Evolutionary conservation across 1,140 invertebrate species (phyloP).

Genomic region (Drosophila rhopaloa): DNA sequence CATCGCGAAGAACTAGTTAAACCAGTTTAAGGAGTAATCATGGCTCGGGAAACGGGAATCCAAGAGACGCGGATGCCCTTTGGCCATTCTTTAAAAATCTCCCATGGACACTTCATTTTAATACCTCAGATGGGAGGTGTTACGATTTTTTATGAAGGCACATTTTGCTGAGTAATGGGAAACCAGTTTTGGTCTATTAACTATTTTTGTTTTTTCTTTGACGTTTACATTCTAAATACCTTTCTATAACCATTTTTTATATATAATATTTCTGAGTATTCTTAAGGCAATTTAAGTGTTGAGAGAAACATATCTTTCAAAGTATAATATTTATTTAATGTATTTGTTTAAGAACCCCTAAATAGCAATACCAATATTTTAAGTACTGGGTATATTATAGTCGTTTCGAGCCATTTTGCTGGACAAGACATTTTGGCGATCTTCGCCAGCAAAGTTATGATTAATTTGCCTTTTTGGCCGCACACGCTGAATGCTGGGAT

Average conservation of each 20-base stretch:
- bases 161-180: neutral
- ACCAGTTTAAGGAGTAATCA: conserved; percentile 43
- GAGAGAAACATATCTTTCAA: no score
- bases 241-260: no score
- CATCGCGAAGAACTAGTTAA: conserved; percentile 46
- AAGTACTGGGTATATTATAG: conserved; percentile 1
- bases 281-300: no score
- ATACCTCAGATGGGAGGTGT: conserved; percentile 3
- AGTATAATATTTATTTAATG: neutral
- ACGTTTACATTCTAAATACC: no score
- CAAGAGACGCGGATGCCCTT: conserved; percentile 22
- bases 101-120: neutral
- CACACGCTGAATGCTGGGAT: conserved; percentile 33
- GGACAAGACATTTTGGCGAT: neutral
- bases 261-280: neutral
- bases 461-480: conserved; percentile 42
- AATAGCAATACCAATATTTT: no score
- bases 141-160: neutral
- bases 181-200: neutral
- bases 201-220: neutral
- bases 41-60: conserved; percentile 7
- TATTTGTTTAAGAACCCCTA: no score
- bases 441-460: conserved; percentile 4
- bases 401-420: neutral
- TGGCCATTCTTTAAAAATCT: conserved; percentile 5